Evolutionary conservation across 2,888 invertebrate genomes (phyloP).

Genomic region (Eucriotettix oculatus): DNA sequence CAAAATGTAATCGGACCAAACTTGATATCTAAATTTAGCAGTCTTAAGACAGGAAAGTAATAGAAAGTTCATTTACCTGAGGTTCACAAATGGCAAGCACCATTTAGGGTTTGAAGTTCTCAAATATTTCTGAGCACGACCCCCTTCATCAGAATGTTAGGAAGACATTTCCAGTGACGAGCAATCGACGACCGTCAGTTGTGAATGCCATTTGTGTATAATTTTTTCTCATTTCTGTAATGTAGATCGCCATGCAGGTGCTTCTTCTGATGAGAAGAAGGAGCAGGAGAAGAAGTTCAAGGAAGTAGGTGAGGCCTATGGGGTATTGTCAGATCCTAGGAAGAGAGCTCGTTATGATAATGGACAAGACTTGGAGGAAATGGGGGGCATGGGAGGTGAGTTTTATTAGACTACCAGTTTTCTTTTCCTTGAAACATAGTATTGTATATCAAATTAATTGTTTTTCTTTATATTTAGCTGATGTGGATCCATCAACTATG

Average conservation of each 20-base stretch:
- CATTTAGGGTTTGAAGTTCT: no score
- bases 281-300: conserved; percentile 90
- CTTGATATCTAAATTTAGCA: no score
- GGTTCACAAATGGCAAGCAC: no score
- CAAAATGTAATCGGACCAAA: no score
- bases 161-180: no score
- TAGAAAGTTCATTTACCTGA: no score
- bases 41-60: no score
- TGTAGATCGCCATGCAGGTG: conserved; percentile 75
- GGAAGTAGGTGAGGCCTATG: conserved; percentile 92
- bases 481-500: conserved; percentile 68
- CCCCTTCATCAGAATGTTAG: no score
- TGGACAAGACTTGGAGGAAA: conserved; percentile 76
- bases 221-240: not conserved
- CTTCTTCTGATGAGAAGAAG: conserved; percentile 65
- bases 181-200: no score
- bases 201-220: no score
- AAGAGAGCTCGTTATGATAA: conserved; percentile 81
- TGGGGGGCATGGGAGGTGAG: conserved; percentile 20
- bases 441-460: not conserved
- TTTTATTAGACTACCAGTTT: not conserved
- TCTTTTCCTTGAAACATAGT: not conserved
- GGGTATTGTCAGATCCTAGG: conserved; percentile 75
- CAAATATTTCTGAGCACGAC: no score
- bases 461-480: conserved; percentile 30